Evolutionary conservation across 2,888 invertebrate species (phyloP), one percentile per base, ranked within the genome.

Genomic region (Dinocampus coccinellae): DNA sequence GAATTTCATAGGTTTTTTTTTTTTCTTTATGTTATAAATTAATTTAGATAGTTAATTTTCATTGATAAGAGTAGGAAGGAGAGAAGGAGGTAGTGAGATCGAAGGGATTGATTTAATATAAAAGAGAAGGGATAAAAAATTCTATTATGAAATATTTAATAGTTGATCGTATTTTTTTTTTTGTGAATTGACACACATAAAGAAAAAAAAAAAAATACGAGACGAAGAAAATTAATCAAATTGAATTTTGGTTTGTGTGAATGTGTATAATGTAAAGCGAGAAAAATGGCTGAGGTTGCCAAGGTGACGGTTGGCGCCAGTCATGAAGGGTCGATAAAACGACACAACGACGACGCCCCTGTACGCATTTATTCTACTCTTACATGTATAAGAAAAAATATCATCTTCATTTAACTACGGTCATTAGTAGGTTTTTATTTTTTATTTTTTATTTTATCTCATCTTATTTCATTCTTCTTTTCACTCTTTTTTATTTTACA

Each of bases 301-400:
- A 83, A 78, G 85, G 84, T 79, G 84, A 83, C 82, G 81, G 67
- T 78, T 75, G 77, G 79, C 80, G 78, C 75, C 79, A 73, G 65
- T n/a, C 70, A 69, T 75, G 76, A 73, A 81, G 82, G 82, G 84
- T 85, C 85, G 85, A 85, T 85, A 85, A n/a, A n/a, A 75, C 78
- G 77, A 77, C 75, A 53, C 70, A 69, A 69, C 67, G 61, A 53
- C 73, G 68, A 73, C 75, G 76, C 74, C 76, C 65, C 73, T n/a
- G n/a, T n/a, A n/a, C n/a, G 70, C 72, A 52, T 61, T 62, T 70
- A 61, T 52, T 47, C 60, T 60, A 52, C 61, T 47, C 66, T n/a
- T 61, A 36, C 24, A 62, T 69, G 42, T 61, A 61, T 47, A 52
- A 52, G 47, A 16, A 16, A 55, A 57, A 52, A 53, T 22, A 20